A percentile compares a stretch with the other conserved stretches of the same genome.
phyloP scores from a whole-genome alignment of 2,888 invertebrate species.

The Hetaerina titia region DNA sequence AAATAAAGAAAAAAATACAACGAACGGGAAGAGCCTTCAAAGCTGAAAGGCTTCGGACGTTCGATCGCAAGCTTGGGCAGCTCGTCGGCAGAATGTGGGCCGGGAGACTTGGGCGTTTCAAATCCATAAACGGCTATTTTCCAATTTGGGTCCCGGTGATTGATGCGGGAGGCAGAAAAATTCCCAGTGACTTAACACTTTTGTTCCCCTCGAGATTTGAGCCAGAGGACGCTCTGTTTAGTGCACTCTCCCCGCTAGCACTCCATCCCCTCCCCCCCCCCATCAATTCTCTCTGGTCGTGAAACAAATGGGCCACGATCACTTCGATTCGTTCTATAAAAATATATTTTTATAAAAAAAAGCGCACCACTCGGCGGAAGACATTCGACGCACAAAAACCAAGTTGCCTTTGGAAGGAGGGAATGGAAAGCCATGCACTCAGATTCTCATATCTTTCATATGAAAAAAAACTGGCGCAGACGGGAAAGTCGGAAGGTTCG shows the following conservation, averaged over 20 bases:
- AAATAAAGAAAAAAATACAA: background rate
- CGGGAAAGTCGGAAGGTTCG: too few species aligned
- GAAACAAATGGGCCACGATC: too few species aligned
- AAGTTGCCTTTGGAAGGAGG: too few species aligned
- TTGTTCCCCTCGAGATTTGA: background rate
- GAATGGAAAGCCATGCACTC: too few species aligned
- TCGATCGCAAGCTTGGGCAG: background rate
- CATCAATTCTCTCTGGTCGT: too few species aligned
- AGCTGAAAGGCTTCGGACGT: background rate
- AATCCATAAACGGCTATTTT: slow-evolving; percentile 8
- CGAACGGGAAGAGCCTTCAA: background rate
- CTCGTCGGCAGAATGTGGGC: background rate
- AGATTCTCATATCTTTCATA: too few species aligned
- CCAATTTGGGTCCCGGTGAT: slow-evolving; percentile 11
- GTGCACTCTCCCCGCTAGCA: background rate
- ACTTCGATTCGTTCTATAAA: too few species aligned
- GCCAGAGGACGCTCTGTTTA: background rate
- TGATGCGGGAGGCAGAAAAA: background rate
- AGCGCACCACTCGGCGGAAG: too few species aligned
- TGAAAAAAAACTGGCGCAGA: too few species aligned
- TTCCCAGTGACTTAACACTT: background rate
- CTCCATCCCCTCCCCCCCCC: too few species aligned
- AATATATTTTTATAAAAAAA: too few species aligned
- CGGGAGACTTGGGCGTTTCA: background rate
- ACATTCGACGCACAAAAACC: too few species aligned